Conservation (phyloP, 2,888 invertebrate genomes). For the Drepana falcataria region DNA sequence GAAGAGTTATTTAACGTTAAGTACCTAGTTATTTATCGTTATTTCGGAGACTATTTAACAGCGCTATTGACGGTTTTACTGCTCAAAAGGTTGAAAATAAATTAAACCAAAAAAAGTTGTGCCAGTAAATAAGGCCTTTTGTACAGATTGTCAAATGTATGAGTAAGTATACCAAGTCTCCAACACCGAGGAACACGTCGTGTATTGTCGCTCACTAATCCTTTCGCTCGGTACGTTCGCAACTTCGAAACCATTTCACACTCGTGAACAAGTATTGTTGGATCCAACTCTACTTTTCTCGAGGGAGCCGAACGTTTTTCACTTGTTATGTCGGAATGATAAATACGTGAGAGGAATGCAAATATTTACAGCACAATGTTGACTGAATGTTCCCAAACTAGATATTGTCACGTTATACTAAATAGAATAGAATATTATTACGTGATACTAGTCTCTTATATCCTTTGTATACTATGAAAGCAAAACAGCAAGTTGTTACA, state of each 20-base stretch:
- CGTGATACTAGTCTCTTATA: too few relatives aligned
- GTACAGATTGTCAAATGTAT: conserved; percentile 37
- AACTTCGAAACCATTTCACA: conserved; percentile 28
- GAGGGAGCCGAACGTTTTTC: conserved; percentile 39
- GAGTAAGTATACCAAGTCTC: conserved; percentile 39
- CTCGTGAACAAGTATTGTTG: conserved; percentile 21
- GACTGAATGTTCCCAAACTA: neutral
- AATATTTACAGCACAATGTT: conserved; percentile 10
- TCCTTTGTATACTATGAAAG: too few relatives aligned
- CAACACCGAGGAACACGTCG: conserved; percentile 53
- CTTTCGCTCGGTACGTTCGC: conserved; percentile 29
- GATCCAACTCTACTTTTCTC: conserved; percentile 37
- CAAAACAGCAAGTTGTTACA: too few relatives aligned
- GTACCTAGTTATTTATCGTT: too few relatives aligned
- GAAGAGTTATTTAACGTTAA: too few relatives aligned
- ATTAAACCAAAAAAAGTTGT: too few relatives aligned
- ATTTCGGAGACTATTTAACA: too few relatives aligned
- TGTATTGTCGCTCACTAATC: conserved; percentile 43
- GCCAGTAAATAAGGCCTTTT: conserved; percentile 1
- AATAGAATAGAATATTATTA: too few relatives aligned
- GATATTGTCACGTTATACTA: neutral
- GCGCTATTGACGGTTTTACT: too few relatives aligned
- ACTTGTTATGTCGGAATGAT: conserved; percentile 50
- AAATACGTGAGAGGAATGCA: conserved; percentile 42
- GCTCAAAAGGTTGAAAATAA: too few relatives aligned